These are phyloP conservation scores for Siniperca scherzeri DNA, from an alignment of 2,797 vertebrate genomes.

Conservation along the genomic window DNA sequence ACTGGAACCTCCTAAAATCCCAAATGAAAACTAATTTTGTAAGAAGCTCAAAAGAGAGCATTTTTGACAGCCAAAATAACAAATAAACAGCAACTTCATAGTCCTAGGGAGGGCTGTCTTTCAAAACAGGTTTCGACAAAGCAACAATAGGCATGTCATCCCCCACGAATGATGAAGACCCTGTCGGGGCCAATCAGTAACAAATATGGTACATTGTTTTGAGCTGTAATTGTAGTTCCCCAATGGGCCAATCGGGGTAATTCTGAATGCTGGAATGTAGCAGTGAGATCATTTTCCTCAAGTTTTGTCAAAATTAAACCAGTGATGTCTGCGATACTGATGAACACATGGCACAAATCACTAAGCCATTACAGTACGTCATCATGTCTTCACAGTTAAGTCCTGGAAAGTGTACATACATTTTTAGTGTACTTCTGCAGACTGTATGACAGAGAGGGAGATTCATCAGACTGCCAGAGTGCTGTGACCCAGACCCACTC, in stretches of 20 bases:
- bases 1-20: constrained; percentile 41
- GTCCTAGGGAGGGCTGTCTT: constrained; percentile 19
- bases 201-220: constrained; percentile 51
- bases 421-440: constrained; percentile 61
- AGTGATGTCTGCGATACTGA: constrained; percentile 25
- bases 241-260: constrained; percentile 58
- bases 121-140: constrained; percentile 47
- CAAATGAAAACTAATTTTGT: constrained; percentile 42
- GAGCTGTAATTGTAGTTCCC: constrained; percentile 65
- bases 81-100: constrained; percentile 41
- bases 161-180: constrained; percentile 42
- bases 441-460: constrained; percentile 56
- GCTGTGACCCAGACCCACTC: constrained; percentile 70
- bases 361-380: constrained; percentile 32
- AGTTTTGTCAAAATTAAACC: constrained; percentile 54
- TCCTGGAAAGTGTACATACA: constrained; percentile 45
- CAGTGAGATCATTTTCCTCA: constrained; percentile 46
- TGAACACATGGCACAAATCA: constrained; percentile 46
- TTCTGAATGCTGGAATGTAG: constrained; percentile 39
- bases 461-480: constrained; percentile 70
- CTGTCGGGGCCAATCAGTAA: constrained; percentile 59
- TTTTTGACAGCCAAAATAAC: constrained; percentile 36
- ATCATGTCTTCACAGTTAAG: constrained; percentile 35
- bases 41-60: constrained; percentile 23
- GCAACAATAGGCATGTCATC: constrained; percentile 40